Conservation (phyloP, 1,140 invertebrate species). For the Choristoneura fumiferana region DNA sequence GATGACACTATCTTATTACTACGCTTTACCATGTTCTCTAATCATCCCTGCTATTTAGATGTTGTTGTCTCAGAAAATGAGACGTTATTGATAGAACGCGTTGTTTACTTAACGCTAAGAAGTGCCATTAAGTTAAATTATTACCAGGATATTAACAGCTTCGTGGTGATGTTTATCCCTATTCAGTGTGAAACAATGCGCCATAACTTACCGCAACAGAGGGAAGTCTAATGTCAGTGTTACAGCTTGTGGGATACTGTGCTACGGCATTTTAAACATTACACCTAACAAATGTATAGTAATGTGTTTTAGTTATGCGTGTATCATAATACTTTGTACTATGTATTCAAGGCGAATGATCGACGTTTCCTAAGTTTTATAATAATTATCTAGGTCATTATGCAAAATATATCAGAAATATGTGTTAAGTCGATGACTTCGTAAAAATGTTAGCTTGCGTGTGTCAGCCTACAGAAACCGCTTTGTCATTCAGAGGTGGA, state of each 20-base stretch:
- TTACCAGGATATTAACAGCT: conserved; percentile 13
- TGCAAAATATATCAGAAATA: conserved; percentile 44
- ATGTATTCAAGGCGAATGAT: neutral
- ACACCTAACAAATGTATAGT: too few relatives aligned
- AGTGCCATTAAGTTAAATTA: neutral
- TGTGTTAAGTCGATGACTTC: conserved; percentile 55
- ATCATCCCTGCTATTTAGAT: too few relatives aligned
- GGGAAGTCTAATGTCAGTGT: conserved; percentile 18
- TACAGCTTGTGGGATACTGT: conserved; percentile 12
- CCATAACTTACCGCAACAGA: conserved; percentile 33
- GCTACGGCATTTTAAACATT: conserved; percentile 12
- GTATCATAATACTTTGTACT: conserved; percentile 2
- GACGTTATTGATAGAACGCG: neutral
- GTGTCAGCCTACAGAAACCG: conserved; percentile 80
- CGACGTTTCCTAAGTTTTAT: neutral
- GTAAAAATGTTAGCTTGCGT: conserved; percentile 81
- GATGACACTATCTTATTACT: too few relatives aligned
- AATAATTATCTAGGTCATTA: neutral
- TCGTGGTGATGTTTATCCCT: conserved; percentile 34
- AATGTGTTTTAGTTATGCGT: too few relatives aligned
- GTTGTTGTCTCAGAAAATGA: neutral
- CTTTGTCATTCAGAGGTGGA: conserved; percentile 73
- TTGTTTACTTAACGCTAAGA: neutral
- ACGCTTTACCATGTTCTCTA: too few relatives aligned
- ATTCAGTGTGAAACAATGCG: conserved; percentile 38